Evolutionary conservation across 2,888 invertebrate species (phyloP), one percentile per base, ranked within the genome.

Genomic region (Brachylomia viminalis): DNA sequence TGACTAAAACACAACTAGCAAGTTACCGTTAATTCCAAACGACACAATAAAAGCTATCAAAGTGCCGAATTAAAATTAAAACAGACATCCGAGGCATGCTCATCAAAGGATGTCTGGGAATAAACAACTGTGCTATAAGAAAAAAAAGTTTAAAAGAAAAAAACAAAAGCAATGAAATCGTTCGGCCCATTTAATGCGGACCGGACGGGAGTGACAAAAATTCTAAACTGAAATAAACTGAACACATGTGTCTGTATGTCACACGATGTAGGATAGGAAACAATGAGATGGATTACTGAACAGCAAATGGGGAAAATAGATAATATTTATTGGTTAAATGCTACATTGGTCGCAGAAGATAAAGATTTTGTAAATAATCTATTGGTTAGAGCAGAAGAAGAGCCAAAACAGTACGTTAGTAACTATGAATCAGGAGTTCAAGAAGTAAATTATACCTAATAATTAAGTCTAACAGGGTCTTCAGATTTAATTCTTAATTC

Each of bases 121-220:
- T 93, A 94, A 92, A 91, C 89, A 88, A 91, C 89, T 86, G 86
- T 61, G 83, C 82, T 84, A 81, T 84, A 85, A 85, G 88, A 91
- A 91, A 91, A 89, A 90, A 91, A 92, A 87, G 17, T 8, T 64
- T n/a, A 86, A 91, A 89, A 75, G 20, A 89, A 92, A 91, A 92
- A 91, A 90, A 92, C 86, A 91, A 93, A 93, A 91, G 92, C 93
- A 91, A 93, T 94, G 93, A 94, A 95, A 95, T 95, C 91, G 94
- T 93, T 92, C 96, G 96, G 96, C 93, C 95, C 96, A 96, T 96
- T 96, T 96, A 96, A 94, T 92, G 92, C 93, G 93, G 92, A 95
- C 96, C 96, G 96, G 96, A 96, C 96, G 96, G 93, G 94, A 93
- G 94, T 94, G 94, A 96, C 96, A 96, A 96, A 96, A 96, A 95